Percentiles rank a stretch among this genome's conserved stretches.
These are phyloP conservation scores for Siphamia tubifer DNA, from an alignment of 2,113 vertebrate species.

Conservation along the genomic window DNA sequence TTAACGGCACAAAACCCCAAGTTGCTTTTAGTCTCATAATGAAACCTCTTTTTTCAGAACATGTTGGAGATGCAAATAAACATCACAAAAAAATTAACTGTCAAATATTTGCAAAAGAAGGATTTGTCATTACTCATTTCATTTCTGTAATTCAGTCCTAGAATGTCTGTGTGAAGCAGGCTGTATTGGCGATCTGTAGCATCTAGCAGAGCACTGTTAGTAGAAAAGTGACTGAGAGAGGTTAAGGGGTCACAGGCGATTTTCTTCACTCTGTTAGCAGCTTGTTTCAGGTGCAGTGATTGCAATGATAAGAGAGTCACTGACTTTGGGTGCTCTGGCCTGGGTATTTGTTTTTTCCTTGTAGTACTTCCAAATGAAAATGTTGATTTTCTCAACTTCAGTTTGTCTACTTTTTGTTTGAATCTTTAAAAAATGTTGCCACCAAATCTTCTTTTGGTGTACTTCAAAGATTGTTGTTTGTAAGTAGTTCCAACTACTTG, in stretches of 20 bases:
- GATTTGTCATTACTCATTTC: neutral
- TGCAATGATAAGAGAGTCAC: neutral
- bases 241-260: neutral
- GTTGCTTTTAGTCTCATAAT: no score
- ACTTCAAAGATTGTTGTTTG: neutral
- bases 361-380: neutral
- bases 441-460: neutral
- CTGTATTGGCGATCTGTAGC: neutral
- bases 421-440: neutral
- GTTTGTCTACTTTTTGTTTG: neutral
- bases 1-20: no score
- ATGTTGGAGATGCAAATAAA: no score
- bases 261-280: constrained; percentile 16
- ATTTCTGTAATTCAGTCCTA: neutral
- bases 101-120: no score
- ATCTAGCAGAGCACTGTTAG: neutral
- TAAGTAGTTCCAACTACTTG: no score
- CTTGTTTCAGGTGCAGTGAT: neutral
- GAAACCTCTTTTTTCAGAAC: no score
- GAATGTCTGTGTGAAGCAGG: neutral
- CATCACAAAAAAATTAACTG: no score
- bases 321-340: neutral
- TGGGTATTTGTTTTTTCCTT: no score
- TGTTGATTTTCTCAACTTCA: neutral
- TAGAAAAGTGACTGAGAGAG: neutral